Evolutionary conservation across 2,888 invertebrate genomes (phyloP).

Genomic region (Diarsia rubi): DNA sequence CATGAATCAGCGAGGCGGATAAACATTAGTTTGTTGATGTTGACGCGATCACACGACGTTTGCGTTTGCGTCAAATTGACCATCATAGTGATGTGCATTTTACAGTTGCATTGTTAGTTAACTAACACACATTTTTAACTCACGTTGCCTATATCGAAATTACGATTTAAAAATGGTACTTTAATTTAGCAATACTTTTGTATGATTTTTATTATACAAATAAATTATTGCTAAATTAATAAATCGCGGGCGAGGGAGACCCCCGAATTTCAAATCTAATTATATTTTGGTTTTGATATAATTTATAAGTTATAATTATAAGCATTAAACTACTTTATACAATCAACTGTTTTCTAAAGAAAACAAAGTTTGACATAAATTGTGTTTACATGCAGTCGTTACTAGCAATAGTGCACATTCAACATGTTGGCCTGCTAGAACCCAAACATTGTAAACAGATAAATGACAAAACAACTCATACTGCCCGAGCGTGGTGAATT

Average conservation of each 20-base stretch:
- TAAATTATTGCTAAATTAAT: no score
- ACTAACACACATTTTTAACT: background rate
- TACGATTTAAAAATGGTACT: no score
- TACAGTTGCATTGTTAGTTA: background rate
- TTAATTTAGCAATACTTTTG: no score
- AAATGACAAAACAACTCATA: background rate
- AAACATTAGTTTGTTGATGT: constrained; percentile 60
- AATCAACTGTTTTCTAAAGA: background rate
- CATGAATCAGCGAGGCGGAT: constrained; percentile 53
- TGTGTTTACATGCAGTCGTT: background rate
- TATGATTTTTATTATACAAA: no score
- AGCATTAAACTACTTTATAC: background rate
- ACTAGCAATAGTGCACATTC: background rate
- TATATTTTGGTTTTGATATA: background rate
- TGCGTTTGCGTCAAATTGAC: constrained; percentile 17
- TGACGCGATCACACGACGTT: constrained; percentile 38
- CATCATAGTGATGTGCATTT: constrained; percentile 45
- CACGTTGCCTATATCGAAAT: background rate
- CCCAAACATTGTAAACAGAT: background rate
- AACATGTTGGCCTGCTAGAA: background rate
- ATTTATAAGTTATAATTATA: no score
- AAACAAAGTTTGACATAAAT: background rate
- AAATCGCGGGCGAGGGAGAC: background rate
- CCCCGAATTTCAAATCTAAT: background rate
- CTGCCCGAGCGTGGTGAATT: background rate